Conservation (phyloP, 2,888 invertebrate species). For the Rotaria sp. region DNA sequence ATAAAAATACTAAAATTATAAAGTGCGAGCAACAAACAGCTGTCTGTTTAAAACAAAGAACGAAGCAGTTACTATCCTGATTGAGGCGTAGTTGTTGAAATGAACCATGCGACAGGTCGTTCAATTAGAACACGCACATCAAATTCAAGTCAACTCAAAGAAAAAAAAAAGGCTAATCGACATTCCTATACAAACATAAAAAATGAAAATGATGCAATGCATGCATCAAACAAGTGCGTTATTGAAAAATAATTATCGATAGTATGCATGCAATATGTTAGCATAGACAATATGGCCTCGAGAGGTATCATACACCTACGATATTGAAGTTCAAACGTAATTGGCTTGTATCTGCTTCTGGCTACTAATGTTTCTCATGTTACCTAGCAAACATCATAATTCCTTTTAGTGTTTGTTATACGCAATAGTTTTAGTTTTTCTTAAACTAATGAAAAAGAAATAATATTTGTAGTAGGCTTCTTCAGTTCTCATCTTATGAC, state of each 20-base stretch:
- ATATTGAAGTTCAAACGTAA: not conserved
- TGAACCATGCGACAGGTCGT: too few relatives aligned
- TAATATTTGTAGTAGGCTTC: not conserved
- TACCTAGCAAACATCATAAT: not conserved
- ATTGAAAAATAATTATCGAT: conserved; percentile 19
- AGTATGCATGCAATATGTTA: not conserved
- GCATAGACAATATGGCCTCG: not conserved
- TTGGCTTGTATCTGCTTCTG: not conserved
- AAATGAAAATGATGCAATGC: not conserved
- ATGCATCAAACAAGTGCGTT: not conserved
- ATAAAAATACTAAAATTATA: too few relatives aligned
- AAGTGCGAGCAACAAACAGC: too few relatives aligned
- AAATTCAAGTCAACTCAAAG: not conserved
- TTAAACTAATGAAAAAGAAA: not conserved
- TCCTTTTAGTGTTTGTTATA: not conserved
- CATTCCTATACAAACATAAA: not conserved
- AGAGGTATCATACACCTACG: not conserved
- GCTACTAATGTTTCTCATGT: not conserved
- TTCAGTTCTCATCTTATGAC: not conserved
- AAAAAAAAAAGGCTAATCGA: not conserved
- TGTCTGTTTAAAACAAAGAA: too few relatives aligned
- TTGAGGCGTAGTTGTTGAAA: too few relatives aligned
- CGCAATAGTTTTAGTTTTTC: not conserved
- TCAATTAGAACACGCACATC: too few relatives aligned
- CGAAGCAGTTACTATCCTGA: too few relatives aligned